Base-by-base conservation (phyloP, 2,888 invertebrate species). In the Argyra leucocephala region DNA sequence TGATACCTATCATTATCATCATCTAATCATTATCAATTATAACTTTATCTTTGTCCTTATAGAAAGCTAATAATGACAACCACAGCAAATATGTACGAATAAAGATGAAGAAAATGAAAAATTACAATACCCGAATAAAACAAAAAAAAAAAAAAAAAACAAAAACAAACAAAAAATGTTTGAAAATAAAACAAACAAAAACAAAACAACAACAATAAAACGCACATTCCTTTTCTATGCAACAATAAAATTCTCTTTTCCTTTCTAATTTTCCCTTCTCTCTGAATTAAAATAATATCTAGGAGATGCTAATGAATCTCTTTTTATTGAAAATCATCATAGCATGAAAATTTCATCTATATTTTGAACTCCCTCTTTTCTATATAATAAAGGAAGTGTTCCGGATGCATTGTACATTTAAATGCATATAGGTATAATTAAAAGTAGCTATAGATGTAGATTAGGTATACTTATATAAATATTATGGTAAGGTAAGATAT, bases 231-330 rank as follows among this genome's bases (percentile, higher is more conserved):
- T 31, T 7, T 31, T 31, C 31, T 31, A 31, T 31, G 5, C 31
- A 31, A 31, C 31, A 31, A 31, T 7, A 31, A 7, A 31, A 31
- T 31, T 7, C 5, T 31, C 5, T 7, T 7, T 31, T 31, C 31
- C n/a, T n/a, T 31, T 31, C 31, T 31, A 10, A 31, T 31, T 31
- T 31, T 31, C n/a, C n/a, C n/a, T n/a, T n/a, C 31, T 31, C 31
- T 31, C 48, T 48, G 48, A 48, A 48, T 48, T 48, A n/a, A n/a
- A n/a, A n/a, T n/a, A 48, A 48, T 48, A 18, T 48, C n/a, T 48
- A 48, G 4, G 48, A 48, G 48, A 59, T 59, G 59, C 59, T 59
- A 59, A 59, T 59, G 59, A 59, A 59, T 23, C 22, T 59, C 59
- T 59, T 48, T 31, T 48, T 23, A 59, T 59, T 59, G 23, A 59